A percentile compares a stretch with the other conserved stretches of the same genome.
Evolutionary conservation across 2,797 vertebrate species (phyloP).

Genomic region (Girardinus metallicus): DNA sequence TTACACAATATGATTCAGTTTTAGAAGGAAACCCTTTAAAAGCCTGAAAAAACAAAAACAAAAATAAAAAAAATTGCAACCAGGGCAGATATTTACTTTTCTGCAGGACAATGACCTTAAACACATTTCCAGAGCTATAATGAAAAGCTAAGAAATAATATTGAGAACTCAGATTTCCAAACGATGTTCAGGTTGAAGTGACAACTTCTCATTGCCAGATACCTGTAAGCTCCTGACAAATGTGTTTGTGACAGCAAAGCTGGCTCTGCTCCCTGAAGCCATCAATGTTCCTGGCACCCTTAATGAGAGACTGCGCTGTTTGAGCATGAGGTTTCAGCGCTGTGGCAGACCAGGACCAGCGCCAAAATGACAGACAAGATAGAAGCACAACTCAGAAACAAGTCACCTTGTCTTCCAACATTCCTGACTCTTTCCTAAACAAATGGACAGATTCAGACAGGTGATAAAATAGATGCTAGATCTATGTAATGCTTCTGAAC

Average conservation of each 20-base stretch:
- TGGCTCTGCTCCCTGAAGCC: constrained; percentile 45
- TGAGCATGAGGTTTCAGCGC: constrained; percentile 23
- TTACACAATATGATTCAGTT: background rate
- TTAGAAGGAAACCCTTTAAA: background rate
- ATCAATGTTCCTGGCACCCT: constrained; percentile 45
- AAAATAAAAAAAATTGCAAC: background rate
- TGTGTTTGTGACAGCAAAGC: constrained; percentile 34
- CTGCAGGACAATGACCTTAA: background rate
- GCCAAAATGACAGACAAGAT: constrained; percentile 30
- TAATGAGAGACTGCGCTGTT: constrained; percentile 18
- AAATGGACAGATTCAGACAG: constrained; percentile 18
- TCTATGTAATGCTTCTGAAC: background rate
- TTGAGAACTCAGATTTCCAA: constrained; percentile 10
- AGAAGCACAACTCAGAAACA: constrained; percentile 14
- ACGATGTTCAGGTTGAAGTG: constrained; percentile 11
- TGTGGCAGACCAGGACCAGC: background rate
- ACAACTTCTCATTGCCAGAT: constrained; percentile 25
- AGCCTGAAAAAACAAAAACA: background rate
- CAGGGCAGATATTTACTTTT: background rate
- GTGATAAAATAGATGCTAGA: constrained; percentile 7
- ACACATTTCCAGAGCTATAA: background rate
- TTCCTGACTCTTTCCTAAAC: constrained; percentile 9
- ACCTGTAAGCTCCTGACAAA: constrained; percentile 28
- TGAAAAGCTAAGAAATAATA: background rate
- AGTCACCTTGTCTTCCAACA: constrained; percentile 16